Conservation (phyloP, 2,797 vertebrate species). For the Anisognathus igniventris region DNA sequence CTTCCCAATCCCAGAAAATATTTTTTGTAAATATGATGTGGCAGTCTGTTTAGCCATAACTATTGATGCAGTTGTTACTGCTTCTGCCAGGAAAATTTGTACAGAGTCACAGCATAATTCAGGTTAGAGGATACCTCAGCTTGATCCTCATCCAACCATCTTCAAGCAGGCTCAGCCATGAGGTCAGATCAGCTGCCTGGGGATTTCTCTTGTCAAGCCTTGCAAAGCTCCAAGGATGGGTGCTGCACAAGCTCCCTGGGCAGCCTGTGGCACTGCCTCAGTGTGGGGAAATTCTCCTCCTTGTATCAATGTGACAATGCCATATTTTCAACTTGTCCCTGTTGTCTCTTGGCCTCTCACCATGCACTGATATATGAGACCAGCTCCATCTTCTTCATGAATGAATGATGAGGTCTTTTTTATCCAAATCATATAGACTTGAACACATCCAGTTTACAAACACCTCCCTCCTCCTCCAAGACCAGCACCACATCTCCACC, state of each 20-base stretch:
- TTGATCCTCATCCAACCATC: neutral
- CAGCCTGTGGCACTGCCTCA: neutral
- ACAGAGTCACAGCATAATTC: neutral
- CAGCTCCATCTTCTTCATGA: neutral
- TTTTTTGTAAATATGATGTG: neutral
- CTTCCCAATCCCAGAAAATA: neutral
- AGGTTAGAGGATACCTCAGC: neutral
- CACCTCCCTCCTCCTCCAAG: neutral
- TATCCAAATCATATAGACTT: neutral
- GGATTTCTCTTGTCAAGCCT: neutral
- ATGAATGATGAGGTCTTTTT: neutral
- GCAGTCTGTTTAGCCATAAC: neutral
- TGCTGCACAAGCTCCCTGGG: neutral
- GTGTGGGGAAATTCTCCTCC: neutral
- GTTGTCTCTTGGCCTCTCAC: neutral
- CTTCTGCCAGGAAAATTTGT: neutral
- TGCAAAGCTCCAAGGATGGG: neutral
- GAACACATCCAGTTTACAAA: neutral
- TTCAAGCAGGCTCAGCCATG: neutral
- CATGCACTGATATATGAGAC: neutral
- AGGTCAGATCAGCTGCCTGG: neutral
- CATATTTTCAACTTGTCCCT: neutral
- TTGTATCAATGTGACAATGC: neutral
- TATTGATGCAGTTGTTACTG: neutral
- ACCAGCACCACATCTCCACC: accelerated